Conservation (phyloP, 2,113 vertebrate genomes). For the Danionella cerebrum region DNA sequence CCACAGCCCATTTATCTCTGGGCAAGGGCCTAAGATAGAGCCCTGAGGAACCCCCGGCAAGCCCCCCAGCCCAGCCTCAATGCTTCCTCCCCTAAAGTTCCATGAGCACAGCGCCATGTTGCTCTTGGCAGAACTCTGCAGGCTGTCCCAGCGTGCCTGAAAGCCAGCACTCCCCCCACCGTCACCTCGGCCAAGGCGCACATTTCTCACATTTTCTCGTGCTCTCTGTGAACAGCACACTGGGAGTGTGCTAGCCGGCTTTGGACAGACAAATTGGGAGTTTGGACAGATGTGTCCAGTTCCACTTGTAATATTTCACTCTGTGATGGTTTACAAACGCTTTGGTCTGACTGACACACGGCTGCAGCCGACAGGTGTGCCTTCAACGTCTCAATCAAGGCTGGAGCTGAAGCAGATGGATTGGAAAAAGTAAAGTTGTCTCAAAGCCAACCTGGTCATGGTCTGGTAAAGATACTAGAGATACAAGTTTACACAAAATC, state of each 20-base stretch:
- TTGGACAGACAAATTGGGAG: conserved; percentile 40
- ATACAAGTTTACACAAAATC: conserved; percentile 3
- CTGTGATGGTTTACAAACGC: conserved; percentile 36
- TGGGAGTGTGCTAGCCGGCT: conserved; percentile 52
- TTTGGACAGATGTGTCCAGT: conserved; percentile 28
- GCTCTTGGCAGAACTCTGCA: conserved; percentile 70
- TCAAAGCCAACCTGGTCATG: conserved; percentile 44
- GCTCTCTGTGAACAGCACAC: conserved; percentile 56
- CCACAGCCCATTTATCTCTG: conserved; percentile 41
- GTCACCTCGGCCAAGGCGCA: conserved; percentile 58
- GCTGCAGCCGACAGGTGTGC: conserved; percentile 54
- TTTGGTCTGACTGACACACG: conserved; percentile 36
- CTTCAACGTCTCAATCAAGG: conserved; percentile 41
- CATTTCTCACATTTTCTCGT: conserved; percentile 73
- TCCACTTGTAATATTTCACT: conserved; percentile 43
- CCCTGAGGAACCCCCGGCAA: conserved; percentile 51
- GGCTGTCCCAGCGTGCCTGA: conserved; percentile 69
- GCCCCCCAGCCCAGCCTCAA: conserved; percentile 29
- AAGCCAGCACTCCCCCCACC: conserved; percentile 53
- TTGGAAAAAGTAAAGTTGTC: conserved; percentile 39
- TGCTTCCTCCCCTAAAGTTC: conserved; percentile 34
- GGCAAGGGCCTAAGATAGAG: conserved; percentile 19
- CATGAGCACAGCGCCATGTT: conserved; percentile 61
- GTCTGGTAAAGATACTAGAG: conserved; percentile 20
- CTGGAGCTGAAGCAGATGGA: conserved; percentile 45